phyloP scores from a whole-genome alignment of 2,797 vertebrate genomes.

The Dendrocincla fuliginosa region DNA sequence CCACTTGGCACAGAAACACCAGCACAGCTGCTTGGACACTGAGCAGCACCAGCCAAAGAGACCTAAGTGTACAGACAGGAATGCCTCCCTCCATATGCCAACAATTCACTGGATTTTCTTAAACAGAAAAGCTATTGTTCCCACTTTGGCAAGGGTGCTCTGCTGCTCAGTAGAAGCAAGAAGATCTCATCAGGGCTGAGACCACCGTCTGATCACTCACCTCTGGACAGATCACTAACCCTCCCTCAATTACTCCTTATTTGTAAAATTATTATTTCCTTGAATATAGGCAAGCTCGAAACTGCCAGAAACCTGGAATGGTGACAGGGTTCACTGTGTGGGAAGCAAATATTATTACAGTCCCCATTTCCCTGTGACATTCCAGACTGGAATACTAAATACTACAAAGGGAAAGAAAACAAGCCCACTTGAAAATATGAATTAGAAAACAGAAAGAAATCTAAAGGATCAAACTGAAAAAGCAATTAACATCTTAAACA shows the following conservation, averaged over 20 bases:
- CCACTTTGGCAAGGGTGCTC: rapidly evolving
- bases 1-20: not conserved
- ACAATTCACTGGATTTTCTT: not conserved
- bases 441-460: not conserved
- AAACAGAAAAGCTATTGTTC: not conserved
- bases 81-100: not conserved
- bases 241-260: not conserved
- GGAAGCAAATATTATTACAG: not conserved
- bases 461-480: not conserved
- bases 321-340: not conserved
- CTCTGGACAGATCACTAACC: not conserved
- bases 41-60: not conserved
- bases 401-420: not conserved
- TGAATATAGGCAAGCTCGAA: not conserved
- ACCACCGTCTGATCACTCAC: not conserved
- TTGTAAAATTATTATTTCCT: not conserved
- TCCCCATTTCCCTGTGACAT: not conserved
- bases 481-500: not conserved
- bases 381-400: not conserved
- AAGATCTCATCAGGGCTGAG: not conserved
- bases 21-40: rapidly evolving
- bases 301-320: not conserved
- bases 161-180: not conserved
- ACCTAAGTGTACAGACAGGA: rapidly evolving
- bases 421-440: rapidly evolving